Evolutionary conservation across 2,888 invertebrate species (phyloP).

Genomic region (Hypena proboscidalis): DNA sequence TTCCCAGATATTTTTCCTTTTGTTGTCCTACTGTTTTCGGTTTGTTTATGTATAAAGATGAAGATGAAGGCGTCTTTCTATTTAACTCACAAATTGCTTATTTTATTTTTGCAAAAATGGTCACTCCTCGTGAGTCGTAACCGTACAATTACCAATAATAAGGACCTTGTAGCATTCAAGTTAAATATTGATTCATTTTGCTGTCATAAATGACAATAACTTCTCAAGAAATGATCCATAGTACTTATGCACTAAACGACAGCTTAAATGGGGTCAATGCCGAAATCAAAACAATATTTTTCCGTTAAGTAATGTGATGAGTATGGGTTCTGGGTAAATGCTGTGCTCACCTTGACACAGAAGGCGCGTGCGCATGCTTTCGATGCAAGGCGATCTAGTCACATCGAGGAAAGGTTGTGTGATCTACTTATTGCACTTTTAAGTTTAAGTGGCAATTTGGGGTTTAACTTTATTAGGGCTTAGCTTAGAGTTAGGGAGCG

Average conservation of each 20-base stretch:
- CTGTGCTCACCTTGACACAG: conserved; percentile 47
- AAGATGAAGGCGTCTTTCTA: no score
- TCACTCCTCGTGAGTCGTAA: no score
- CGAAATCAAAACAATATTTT: conserved; percentile 40
- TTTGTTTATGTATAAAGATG: no score
- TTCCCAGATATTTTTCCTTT: no score
- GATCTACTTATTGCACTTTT: conserved; percentile 5
- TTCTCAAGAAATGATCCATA: conserved; percentile 4
- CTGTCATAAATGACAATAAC: neutral
- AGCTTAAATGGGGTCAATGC: conserved; percentile 34
- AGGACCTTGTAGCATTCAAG: no score
- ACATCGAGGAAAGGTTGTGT: conserved; percentile 9
- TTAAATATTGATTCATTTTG: neutral
- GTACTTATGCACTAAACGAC: conserved; percentile 11
- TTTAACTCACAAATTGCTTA: no score
- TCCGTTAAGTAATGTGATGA: conserved; percentile 36
- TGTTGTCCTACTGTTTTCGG: no score
- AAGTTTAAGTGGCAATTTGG: no score
- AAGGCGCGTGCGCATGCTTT: conserved; percentile 35
- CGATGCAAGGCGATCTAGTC: conserved; percentile 42
- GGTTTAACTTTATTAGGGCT: no score
- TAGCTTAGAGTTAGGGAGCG: no score
- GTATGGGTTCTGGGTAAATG: conserved; percentile 41
- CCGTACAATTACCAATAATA: no score
- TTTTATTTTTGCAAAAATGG: no score